Conservation (phyloP, 2,797 vertebrate genomes). For the Cheirogaleus major region DNA sequence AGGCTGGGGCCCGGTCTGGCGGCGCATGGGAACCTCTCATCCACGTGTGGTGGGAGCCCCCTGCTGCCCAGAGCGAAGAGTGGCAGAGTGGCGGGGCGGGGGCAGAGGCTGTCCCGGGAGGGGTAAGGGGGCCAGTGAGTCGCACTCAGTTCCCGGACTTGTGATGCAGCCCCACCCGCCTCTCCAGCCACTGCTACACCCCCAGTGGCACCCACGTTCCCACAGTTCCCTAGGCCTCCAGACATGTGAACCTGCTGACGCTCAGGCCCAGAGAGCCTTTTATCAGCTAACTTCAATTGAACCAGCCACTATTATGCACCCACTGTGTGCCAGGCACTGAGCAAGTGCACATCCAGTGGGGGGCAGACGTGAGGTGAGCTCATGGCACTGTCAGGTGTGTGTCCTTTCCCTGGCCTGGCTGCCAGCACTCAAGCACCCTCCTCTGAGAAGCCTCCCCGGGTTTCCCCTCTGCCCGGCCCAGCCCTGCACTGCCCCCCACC, state of each 20-base stretch:
- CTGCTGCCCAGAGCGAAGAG: conserved; percentile 74
- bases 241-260: background rate
- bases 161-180: background rate
- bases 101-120: background rate
- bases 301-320: background rate
- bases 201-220: rapidly evolving
- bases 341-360: background rate
- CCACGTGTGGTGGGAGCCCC: conserved; percentile 80
- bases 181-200: background rate
- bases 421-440: background rate
- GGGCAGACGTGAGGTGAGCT: background rate
- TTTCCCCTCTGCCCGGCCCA: background rate
- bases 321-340: background rate
- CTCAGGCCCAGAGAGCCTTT: background rate
- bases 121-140: background rate
- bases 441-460: background rate
- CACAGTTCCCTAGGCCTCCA: background rate
- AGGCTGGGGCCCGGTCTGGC: rapidly evolving
- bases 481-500: background rate
- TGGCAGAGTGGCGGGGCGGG: background rate
- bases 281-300: background rate
- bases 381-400: background rate
- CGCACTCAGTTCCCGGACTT: rapidly evolving
- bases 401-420: background rate
- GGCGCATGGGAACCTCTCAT: background rate